Percentiles rank a stretch among this genome's conserved stretches.
These are phyloP conservation scores for Myiagra hebetior DNA, from an alignment of 2,113 vertebrate species.

Conservation along the genomic window DNA sequence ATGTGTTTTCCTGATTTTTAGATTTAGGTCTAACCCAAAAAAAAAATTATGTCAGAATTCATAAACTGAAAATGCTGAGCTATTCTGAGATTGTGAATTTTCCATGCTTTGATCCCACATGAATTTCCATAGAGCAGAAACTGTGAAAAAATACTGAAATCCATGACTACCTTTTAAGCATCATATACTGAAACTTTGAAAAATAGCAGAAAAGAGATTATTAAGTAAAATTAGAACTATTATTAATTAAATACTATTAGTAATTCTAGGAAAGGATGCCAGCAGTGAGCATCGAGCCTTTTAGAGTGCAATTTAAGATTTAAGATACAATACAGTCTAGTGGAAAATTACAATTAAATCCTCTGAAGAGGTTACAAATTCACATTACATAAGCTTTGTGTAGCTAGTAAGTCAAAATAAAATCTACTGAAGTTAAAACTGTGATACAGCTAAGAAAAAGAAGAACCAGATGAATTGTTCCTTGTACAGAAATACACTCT, in stretches of 20 bases:
- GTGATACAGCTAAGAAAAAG: neutral
- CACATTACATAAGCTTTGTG: neutral
- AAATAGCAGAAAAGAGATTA: neutral
- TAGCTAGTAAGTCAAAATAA: neutral
- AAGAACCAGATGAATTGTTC: neutral
- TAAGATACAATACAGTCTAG: neutral
- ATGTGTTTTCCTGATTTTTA: neutral
- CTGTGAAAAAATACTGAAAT: neutral
- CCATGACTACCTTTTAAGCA: neutral
- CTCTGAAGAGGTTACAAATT: neutral
- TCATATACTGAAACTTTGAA: neutral
- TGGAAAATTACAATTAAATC: neutral
- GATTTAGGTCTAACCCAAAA: neutral
- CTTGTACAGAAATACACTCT: neutral
- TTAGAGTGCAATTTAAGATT: neutral
- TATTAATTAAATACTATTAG: neutral
- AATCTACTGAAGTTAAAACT: neutral
- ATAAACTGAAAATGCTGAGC: neutral
- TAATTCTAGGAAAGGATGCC: neutral
- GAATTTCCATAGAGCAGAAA: neutral
- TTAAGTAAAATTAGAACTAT: neutral
- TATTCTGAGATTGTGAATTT: neutral
- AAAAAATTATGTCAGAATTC: neutral
- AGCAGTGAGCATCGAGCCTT: neutral
- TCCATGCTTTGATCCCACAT: neutral